Evolutionary conservation across 2,113 vertebrate species (phyloP), one percentile per base, ranked within the genome.

Genomic region (Silurus asotus): DNA sequence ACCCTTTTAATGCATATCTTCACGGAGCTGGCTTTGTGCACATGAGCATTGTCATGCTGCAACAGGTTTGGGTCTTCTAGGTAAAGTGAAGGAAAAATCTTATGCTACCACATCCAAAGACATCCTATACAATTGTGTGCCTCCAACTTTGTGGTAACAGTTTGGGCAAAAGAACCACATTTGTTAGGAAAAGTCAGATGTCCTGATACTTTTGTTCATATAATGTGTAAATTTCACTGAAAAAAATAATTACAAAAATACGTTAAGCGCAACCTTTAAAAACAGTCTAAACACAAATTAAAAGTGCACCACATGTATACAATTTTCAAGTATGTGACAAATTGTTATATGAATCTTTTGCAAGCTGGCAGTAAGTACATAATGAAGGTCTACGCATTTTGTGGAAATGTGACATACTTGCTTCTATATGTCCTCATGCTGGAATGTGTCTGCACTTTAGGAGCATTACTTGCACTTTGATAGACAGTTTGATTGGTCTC

Each of bases 401-500:
- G 67, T 53, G 53, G 53, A 62, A 49, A 72, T 8, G 17, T 85
- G 86, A 79, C 74, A 15, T 23, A 78, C 15, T 13, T 58, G 15
- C 20, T 70, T 28, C 2, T 81, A 53, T 28, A 48, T 67, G 53
- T 82, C 56, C 20, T 87, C 85, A 61, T 10, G 19, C 58, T 48
- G 53, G 17, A 59, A 49, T 49, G 70, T 65, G 19, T 75, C 64
- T 19, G 3, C 19, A 5, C 55, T 83, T 51, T 65, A 72, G 61
- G 55, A 72, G 55, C 23, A 9, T 56, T 75, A 81, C 28, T 76
- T 48, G 81, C 48, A 48, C 61, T 56, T 51, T 84, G 87, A 86
- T 76, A 59, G 87, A 86, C 78, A 80, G 58, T 83, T 83, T 89
- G 83, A 87, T 85, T 55, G 59, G 51, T 28, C 9, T 86, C 25